Evolutionary conservation across 2,888 invertebrate species (phyloP).

Genomic region (Dorcus parallelipipedus): DNA sequence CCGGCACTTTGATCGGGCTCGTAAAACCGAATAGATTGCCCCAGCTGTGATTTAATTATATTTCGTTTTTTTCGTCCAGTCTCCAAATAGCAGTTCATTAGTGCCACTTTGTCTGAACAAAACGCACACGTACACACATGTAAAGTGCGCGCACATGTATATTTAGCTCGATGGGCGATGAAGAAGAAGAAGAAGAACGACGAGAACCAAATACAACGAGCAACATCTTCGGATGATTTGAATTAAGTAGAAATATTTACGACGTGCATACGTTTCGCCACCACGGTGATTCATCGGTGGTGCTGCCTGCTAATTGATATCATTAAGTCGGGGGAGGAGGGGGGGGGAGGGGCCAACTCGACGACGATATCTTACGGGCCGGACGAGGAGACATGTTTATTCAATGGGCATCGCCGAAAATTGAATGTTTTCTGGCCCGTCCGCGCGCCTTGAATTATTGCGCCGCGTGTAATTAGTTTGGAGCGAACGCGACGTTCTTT

Average conservation of each 20-base stretch:
- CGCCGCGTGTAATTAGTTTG: constrained; percentile 16
- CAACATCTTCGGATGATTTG: background rate
- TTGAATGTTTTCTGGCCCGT: constrained; percentile 9
- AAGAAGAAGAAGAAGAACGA: too few relatives aligned
- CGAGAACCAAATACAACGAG: background rate
- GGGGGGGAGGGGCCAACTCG: background rate
- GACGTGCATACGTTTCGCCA: background rate
- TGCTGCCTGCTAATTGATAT: background rate
- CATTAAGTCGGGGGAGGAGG: background rate
- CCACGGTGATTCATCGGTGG: background rate
- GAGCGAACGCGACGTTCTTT: constrained; percentile 13
- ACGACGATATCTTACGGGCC: background rate
- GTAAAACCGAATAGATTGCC: constrained; percentile 26
- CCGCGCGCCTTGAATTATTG: constrained; percentile 8
- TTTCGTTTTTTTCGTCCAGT: constrained; percentile 7
- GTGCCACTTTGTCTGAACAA: constrained; percentile 18
- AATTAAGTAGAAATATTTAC: background rate
- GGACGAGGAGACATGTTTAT: constrained; percentile 18
- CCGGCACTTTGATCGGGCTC: constrained; percentile 24
- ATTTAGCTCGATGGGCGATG: background rate
- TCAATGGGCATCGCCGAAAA: constrained; percentile 17
- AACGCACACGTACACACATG: background rate
- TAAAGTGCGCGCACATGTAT: background rate
- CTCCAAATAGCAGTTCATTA: constrained; percentile 17
- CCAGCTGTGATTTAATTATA: constrained; percentile 25